These are phyloP conservation scores for Callocephalon fimbriatum DNA, from an alignment of 2,113 vertebrate genomes.

Conservation along the genomic window DNA sequence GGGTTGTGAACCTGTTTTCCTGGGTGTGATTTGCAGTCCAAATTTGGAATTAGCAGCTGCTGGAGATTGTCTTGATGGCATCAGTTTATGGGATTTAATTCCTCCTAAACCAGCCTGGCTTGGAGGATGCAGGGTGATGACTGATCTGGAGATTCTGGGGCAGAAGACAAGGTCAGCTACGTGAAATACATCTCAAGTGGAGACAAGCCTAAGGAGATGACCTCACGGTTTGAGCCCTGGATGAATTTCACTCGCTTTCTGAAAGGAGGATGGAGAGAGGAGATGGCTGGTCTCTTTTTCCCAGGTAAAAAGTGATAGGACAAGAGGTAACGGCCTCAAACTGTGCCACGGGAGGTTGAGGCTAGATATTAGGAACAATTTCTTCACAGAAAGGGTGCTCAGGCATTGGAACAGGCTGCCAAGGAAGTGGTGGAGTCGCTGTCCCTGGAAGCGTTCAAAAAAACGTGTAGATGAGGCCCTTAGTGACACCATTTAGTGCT, in stretches of 20 bases:
- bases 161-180: neutral
- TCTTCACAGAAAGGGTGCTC: neutral
- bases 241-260: neutral
- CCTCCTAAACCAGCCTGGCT: neutral
- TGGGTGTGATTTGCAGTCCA: neutral
- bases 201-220: fast-evolving
- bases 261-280: neutral
- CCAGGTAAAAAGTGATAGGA: neutral
- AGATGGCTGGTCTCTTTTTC: neutral
- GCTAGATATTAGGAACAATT: neutral
- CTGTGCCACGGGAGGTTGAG: neutral
- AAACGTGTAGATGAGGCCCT: neutral
- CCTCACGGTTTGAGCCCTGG: fast-evolving
- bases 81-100: neutral
- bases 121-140: neutral
- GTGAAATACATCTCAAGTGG: fast-evolving
- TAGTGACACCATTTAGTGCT: neutral
- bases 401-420: neutral
- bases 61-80: neutral
- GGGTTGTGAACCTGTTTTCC: neutral
- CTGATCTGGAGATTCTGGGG: neutral
- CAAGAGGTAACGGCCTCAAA: neutral
- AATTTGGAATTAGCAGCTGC: neutral
- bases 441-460: neutral
- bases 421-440: neutral